Percentiles rank a stretch among this genome's conserved stretches.
phyloP scores from a whole-genome alignment of 1,140 invertebrate genomes.

The Archegozetes longisetosus region DNA sequence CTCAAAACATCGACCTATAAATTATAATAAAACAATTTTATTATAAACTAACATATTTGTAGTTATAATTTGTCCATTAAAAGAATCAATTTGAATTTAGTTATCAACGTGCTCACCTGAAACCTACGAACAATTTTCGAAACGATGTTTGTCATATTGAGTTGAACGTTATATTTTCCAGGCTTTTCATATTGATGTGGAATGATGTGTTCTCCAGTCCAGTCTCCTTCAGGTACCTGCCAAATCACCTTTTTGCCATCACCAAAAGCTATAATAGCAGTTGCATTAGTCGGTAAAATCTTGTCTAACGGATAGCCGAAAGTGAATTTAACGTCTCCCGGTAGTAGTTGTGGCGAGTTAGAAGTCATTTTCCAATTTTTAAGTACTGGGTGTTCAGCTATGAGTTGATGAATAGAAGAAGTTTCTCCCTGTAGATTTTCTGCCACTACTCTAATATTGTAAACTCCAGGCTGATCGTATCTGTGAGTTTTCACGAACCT shows the following conservation, averaged over 20 bases:
- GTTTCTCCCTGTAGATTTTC: constrained; percentile 22
- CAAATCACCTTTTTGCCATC: constrained; percentile 20
- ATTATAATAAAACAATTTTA: too few species aligned
- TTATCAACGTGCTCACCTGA: too few species aligned
- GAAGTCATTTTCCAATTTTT: constrained; percentile 21
- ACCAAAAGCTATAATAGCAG: constrained; percentile 21
- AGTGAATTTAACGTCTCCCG: constrained; percentile 19
- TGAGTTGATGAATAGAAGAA: constrained; percentile 16
- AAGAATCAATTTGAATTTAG: constrained; percentile 21
- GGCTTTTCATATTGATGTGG: constrained; percentile 21
- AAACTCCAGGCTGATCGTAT: constrained; percentile 22
- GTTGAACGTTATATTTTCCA: constrained; percentile 21
- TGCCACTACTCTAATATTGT: constrained; percentile 21
- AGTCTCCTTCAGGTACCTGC: constrained; percentile 21
- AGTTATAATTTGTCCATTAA: not conserved
- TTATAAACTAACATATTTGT: not conserved
- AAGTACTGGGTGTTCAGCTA: constrained; percentile 21
- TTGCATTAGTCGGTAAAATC: constrained; percentile 23
- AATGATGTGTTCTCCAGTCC: constrained; percentile 17
- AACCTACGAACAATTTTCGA: constrained; percentile 15
- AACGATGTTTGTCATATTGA: constrained; percentile 22
- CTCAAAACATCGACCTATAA: not conserved
- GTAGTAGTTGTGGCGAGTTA: constrained; percentile 21
- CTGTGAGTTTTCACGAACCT: constrained; percentile 20
- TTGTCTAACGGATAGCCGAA: constrained; percentile 20